Evolutionary conservation across 2,113 vertebrate species (phyloP).

Genomic region (Pteronura brasiliensis): DNA sequence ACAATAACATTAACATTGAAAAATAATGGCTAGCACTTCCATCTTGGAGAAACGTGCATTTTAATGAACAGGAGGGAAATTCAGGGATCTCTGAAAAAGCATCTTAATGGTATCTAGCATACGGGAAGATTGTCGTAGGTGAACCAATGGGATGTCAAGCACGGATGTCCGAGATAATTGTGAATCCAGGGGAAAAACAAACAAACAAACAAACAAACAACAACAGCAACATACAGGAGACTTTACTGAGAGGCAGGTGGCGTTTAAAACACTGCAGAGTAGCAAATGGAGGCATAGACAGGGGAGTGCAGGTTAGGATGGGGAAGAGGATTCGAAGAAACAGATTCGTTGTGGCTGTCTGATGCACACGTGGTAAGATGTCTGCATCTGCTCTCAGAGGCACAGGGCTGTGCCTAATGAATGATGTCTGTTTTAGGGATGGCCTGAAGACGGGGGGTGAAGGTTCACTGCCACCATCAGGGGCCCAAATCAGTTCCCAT

Average conservation of each 20-base stretch:
- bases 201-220: too few relatives aligned
- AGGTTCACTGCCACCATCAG: too few relatives aligned
- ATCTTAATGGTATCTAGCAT: neutral
- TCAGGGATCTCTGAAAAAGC: constrained; percentile 42
- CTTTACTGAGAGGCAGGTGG: neutral
- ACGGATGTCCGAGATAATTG: neutral
- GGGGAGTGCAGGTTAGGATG: neutral
- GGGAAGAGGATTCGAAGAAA: too few relatives aligned
- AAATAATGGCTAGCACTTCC: constrained; percentile 72
- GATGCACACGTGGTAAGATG: fast-evolving
- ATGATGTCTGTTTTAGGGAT: neutral
- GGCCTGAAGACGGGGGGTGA: neutral
- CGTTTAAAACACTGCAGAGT: neutral
- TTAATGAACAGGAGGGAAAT: constrained; percentile 65
- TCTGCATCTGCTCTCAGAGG: neutral
- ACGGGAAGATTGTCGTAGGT: neutral
- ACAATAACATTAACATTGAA: constrained; percentile 80
- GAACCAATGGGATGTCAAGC: neutral
- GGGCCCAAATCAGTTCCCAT: neutral
- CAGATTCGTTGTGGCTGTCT: fast-evolving
- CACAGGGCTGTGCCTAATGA: fast-evolving
- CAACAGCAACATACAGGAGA: neutral
- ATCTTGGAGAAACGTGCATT: constrained; percentile 57
- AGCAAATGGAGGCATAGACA: neutral
- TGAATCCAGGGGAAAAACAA: neutral